These are phyloP conservation scores for Athrips mouffetella DNA, from an alignment of 2,888 invertebrate species.

Conservation along the genomic window DNA sequence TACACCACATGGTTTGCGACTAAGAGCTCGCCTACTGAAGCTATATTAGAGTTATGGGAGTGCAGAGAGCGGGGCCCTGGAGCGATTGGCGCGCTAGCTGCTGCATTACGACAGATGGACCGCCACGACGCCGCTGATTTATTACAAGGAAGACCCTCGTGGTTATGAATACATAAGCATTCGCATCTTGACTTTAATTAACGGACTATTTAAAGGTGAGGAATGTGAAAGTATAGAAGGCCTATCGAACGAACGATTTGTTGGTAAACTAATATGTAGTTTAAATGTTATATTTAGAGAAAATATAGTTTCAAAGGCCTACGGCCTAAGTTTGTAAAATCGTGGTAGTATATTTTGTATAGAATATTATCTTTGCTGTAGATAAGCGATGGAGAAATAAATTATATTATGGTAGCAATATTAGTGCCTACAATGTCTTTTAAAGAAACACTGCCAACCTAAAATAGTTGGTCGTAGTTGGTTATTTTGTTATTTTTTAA, in stretches of 20 bases:
- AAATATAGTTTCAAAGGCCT: constrained; percentile 58
- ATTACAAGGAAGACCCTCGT: constrained; percentile 66
- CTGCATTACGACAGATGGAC: constrained; percentile 65
- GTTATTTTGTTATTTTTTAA: constrained; percentile 68
- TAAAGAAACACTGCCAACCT: constrained; percentile 61
- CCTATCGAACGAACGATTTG: constrained; percentile 38
- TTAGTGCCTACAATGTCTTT: constrained; percentile 75
- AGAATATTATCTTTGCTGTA: constrained; percentile 66
- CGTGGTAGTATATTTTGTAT: constrained; percentile 75
- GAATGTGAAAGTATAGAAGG: constrained; percentile 32
- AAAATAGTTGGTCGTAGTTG: constrained; percentile 47
- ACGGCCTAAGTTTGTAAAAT: constrained; percentile 66
- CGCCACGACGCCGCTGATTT: constrained; percentile 69
- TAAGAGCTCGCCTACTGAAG: constrained; percentile 97
- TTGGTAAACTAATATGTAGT: constrained; percentile 58
- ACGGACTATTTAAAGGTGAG: constrained; percentile 18
- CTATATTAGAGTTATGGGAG: constrained; percentile 97
- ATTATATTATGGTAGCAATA: constrained; percentile 76
- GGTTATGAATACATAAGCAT: constrained; percentile 60
- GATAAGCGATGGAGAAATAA: constrained; percentile 62
- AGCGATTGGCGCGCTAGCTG: constrained; percentile 85
- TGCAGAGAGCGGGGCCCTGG: constrained; percentile 91
- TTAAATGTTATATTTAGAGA: constrained; percentile 68
- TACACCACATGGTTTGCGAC: constrained; percentile 98
- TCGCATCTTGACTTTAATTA: constrained; percentile 30